Conservation (phyloP, 2,888 invertebrate species). For the Drosophila kambysellisi region DNA sequence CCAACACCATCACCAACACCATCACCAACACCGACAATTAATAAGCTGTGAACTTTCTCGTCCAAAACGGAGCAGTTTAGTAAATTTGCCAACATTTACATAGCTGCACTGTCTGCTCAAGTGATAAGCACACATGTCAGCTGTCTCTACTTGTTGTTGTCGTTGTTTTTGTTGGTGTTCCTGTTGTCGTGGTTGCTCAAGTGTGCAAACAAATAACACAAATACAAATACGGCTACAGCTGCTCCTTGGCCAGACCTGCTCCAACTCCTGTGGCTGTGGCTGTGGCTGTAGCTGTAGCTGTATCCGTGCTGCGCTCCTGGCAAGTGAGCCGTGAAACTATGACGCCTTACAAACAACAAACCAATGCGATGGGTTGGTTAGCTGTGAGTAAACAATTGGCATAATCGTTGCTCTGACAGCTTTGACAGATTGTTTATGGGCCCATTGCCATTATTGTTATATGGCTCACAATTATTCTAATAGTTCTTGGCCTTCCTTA, state of each 20-base stretch:
- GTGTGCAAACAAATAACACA: conserved; percentile 40
- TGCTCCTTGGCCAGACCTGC: conserved; percentile 5
- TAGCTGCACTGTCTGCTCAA: conserved; percentile 10
- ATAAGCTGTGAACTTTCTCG: conserved; percentile 66
- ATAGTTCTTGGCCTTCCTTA: conserved; percentile 9
- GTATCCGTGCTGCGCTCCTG: conserved; percentile 1
- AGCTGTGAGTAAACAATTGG: conserved; percentile 60
- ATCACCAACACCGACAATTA: conserved; percentile 52
- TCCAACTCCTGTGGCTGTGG: conserved; percentile 5
- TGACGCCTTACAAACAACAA: not conserved
- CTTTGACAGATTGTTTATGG: conserved; percentile 68
- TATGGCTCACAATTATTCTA: not conserved
- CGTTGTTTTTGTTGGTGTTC: not conserved
- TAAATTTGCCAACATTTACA: conserved; percentile 33
- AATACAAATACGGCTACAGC: conserved; percentile 49
- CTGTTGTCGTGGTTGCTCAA: conserved; percentile 29
- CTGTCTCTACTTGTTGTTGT: not conserved
- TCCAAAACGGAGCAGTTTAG: not conserved
- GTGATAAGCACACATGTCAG: conserved; percentile 38
- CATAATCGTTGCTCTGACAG: conserved; percentile 64
- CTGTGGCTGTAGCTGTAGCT: not conserved
- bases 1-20: not conserved
- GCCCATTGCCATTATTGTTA: conserved; percentile 4
- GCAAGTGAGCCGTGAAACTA: conserved; percentile 56
- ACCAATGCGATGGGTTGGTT: not conserved